A percentile compares a stretch with the other conserved stretches of the same genome.
Conservation (phyloP, 2,113 vertebrate species). For the Melospiza georgiana region DNA sequence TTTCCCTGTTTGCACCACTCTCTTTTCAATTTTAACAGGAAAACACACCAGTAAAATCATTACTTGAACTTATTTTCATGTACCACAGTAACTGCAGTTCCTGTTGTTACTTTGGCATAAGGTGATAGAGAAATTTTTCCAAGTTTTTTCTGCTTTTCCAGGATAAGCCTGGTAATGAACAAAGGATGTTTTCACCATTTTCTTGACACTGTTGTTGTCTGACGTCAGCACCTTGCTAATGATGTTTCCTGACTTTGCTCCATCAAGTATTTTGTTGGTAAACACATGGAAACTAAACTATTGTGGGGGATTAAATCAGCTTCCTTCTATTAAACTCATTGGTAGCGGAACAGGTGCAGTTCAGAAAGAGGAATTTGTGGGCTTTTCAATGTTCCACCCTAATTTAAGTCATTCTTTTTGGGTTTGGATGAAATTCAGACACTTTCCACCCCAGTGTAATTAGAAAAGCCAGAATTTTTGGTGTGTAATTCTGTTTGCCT, state of each 20-base stretch:
- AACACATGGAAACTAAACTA: background rate
- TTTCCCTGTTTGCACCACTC: background rate
- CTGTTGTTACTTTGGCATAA: background rate
- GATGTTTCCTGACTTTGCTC: constrained; percentile 14
- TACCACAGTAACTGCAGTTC: background rate
- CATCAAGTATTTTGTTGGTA: background rate
- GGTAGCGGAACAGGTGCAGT: background rate
- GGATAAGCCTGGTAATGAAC: background rate
- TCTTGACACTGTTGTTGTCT: background rate
- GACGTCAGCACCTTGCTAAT: background rate
- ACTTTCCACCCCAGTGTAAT: fast-evolving
- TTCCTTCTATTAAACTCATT: background rate
- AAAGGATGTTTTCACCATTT: constrained; percentile 42
- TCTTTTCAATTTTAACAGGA: background rate
- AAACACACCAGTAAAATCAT: background rate
- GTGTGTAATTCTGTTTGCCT: fast-evolving
- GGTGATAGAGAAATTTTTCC: background rate
- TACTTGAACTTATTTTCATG: background rate
- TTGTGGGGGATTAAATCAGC: background rate
- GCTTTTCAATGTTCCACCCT: fast-evolving
- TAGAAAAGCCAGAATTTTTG: fast-evolving
- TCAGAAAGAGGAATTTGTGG: fast-evolving
- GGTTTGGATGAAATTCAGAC: background rate
- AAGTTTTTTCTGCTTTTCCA: background rate
- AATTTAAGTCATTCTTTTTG: background rate